Evolutionary conservation across 2,797 vertebrate species (phyloP).

Genomic region (Arrhamphus sclerolepis): DNA sequence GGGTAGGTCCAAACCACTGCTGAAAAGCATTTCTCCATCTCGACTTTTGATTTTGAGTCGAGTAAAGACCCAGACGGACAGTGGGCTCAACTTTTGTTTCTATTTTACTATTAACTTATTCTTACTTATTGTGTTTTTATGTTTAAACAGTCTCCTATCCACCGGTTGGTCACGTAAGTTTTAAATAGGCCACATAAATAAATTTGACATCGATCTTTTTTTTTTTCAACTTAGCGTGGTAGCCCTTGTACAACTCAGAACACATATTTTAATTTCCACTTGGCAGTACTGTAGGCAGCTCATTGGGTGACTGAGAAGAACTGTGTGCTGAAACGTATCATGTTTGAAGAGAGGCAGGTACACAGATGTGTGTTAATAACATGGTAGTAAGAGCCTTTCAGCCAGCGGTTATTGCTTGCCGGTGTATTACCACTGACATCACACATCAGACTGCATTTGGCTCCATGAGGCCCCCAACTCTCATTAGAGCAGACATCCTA

Average conservation of each 20-base stretch:
- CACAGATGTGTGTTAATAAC: constrained; percentile 72
- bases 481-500: constrained; percentile 65
- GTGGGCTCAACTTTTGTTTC: no score
- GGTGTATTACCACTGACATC: constrained; percentile 66
- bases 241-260: constrained; percentile 13
- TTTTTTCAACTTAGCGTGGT: not conserved
- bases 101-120: no score
- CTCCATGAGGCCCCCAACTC: constrained; percentile 27
- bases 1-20: no score
- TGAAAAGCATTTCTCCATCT: no score
- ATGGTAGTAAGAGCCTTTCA: constrained; percentile 47
- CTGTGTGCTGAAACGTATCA: constrained; percentile 60
- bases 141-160: no score
- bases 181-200: no score
- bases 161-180: no score
- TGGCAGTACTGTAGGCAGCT: constrained; percentile 39
- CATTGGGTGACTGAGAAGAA: constrained; percentile 33
- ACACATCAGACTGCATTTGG: constrained; percentile 58
- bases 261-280: constrained; percentile 49
- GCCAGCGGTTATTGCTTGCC: constrained; percentile 50
- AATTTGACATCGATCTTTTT: no score
- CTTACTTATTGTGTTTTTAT: no score
- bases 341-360: constrained; percentile 71
- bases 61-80: no score
- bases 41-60: no score